Base-by-base conservation (phyloP, 2,113 vertebrate genomes). In the Nibea coibor region DNA sequence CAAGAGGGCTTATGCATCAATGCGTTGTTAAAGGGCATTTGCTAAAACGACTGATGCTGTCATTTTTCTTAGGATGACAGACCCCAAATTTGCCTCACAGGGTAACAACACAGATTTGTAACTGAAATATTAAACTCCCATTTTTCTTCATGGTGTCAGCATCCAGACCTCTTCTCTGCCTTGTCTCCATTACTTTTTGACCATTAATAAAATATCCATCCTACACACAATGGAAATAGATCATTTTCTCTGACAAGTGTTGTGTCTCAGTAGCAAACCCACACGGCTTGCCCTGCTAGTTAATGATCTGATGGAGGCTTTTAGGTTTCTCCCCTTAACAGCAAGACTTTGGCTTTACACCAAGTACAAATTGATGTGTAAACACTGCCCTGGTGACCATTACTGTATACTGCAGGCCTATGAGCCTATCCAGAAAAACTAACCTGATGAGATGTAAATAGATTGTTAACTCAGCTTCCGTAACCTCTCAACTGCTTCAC, bases 201-300 rank as follows among this genome's bases (percentile, higher is more conserved):
- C 26, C 66, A 84, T 84, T 75, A 70, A 69, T 85, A 76, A 85
- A 72, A 69, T 54, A 67, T 72, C 74, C 58, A 45, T 74, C 70
- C 45, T 17, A 56, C 54, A 71, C 56, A 28, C 43, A 26, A 16
- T 28, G 31, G 54, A 53, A 80, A 81, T 24, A 48, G 53, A 88
- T 88, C 56, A 28, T 35, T 62, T 88, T 76, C 26, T 75, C 48
- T 76, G 75, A 74, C 72, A 67, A 59, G 68, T 61, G 73, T 22
- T 63, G 50, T 63, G 64, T 81, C 69, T 81, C 68, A 10, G 78
- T 43, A 22, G 61, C 35, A 57, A 43, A 70, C 61, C 66, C 39
- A 73, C 50, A 8, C 19, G 31, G 35, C 47, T 42, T 11, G 17
- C 31, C 61, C 56, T 58, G 43, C 31, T 72, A n/a, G 65, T 72